Evolutionary conservation across 2,888 invertebrate species (phyloP).

Genomic region (Tetragnatha montana): DNA sequence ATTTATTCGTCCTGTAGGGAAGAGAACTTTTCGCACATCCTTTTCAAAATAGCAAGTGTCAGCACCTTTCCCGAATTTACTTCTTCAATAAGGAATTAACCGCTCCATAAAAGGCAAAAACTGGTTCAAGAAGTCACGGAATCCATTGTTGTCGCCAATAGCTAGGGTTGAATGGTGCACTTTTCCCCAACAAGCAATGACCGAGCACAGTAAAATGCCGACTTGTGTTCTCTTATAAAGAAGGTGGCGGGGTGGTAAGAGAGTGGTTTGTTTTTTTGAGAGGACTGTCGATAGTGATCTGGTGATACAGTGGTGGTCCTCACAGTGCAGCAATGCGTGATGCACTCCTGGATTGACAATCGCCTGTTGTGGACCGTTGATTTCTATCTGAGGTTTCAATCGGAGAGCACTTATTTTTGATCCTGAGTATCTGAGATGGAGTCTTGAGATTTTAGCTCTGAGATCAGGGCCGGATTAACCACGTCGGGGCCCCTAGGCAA

Average conservation of each 20-base stretch:
- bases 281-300: neutral
- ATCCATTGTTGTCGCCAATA: slow-evolving; percentile 21
- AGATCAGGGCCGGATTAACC: no score
- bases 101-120: slow-evolving; percentile 17
- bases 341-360: neutral
- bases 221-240: neutral
- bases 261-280: neutral
- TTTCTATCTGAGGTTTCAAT: neutral
- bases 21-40: neutral
- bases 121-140: slow-evolving; percentile 21
- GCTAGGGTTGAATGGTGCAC: neutral
- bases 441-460: neutral
- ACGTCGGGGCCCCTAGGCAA: no score
- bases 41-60: neutral
- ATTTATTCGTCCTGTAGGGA: neutral
- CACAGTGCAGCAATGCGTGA: neutral
- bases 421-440: neutral
- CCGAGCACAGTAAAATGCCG: neutral
- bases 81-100: neutral
- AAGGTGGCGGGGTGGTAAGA: neutral
- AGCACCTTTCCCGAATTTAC: neutral
- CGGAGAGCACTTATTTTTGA: neutral
- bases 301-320: neutral
- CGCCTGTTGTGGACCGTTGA: neutral
- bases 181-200: neutral